phyloP scores from a whole-genome alignment of 2,113 vertebrate species.

The Tricholaema leucomelas region DNA sequence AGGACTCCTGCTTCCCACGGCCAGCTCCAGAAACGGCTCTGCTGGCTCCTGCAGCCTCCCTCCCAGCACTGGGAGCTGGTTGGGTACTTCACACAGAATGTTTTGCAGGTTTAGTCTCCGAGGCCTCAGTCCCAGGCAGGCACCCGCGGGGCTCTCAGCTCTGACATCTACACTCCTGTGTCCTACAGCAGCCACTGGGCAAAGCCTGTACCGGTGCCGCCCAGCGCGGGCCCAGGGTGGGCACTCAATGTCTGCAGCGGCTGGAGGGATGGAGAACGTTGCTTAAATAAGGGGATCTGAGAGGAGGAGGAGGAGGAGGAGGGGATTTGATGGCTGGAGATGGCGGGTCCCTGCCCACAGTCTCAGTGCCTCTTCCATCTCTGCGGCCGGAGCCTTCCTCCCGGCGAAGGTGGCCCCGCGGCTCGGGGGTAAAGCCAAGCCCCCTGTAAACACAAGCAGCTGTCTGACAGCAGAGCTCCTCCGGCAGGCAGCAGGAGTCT shows the following conservation, averaged over 20 bases:
- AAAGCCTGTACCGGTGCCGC: constrained; percentile 69
- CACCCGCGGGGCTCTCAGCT: constrained; percentile 42
- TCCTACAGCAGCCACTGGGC: constrained; percentile 69
- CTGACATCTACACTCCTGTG: constrained; percentile 68
- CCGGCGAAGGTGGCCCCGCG: not conserved
- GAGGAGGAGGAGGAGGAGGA: constrained; percentile 37
- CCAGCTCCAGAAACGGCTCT: not conserved
- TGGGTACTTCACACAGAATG: not conserved
- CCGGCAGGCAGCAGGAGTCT: not conserved
- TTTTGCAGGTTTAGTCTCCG: constrained; percentile 8
- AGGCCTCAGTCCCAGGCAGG: constrained; percentile 55
- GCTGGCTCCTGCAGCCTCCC: not conserved
- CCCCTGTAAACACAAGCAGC: constrained; percentile 66
- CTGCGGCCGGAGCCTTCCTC: not conserved
- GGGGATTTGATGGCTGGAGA: constrained; percentile 10
- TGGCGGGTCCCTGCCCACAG: constrained; percentile 7
- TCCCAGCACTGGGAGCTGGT: constrained; percentile 22
- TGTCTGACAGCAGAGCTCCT: constrained; percentile 18
- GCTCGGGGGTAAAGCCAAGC: not conserved
- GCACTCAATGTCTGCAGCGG: not conserved
- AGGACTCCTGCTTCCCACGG: not conserved
- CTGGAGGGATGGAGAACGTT: not conserved
- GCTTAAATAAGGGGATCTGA: constrained; percentile 31
- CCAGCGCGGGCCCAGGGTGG: not conserved
- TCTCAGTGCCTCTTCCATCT: constrained; percentile 47